Evolutionary conservation across 2,113 vertebrate species (phyloP).

Genomic region (Istiophorus platypterus): DNA sequence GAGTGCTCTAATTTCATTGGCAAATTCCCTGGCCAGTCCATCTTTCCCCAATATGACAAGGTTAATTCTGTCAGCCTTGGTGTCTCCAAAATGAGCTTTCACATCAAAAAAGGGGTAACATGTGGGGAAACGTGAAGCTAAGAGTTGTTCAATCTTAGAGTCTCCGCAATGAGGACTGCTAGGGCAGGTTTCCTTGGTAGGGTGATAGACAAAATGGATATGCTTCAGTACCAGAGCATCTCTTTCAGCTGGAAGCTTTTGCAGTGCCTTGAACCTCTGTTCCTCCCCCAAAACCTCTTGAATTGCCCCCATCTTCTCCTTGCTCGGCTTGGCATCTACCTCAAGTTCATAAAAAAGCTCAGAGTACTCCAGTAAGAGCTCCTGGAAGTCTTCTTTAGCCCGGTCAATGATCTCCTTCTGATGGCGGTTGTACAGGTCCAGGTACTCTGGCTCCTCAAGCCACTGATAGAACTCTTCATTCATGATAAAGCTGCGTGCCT

Average conservation of each 20-base stretch:
- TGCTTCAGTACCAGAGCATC: conserved; percentile 97
- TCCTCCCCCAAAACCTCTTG: conserved; percentile 96
- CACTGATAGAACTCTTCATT: conserved; percentile 97
- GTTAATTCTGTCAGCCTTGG: conserved; percentile 91
- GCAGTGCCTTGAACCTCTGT: conserved; percentile 93
- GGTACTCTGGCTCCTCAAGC: conserved; percentile 93
- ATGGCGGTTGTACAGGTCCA: conserved; percentile 95
- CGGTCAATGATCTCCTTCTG: conserved; percentile 97
- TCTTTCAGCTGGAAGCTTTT: conserved; percentile 96
- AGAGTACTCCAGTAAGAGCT: conserved; percentile 95
- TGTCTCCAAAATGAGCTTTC: conserved; percentile 85
- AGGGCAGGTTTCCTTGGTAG: conserved; percentile 96
- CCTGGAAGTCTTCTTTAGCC: conserved; percentile 98
- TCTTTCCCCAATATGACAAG: conserved; percentile 97
- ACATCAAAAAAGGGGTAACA: conserved; percentile 89
- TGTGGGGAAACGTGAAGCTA: conserved; percentile 86
- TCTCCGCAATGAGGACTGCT: conserved; percentile 91
- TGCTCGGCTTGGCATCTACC: conserved; percentile 97
- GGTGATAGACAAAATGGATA: conserved; percentile 98
- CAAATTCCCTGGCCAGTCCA: conserved; percentile 94
- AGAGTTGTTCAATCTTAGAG: conserved; percentile 91
- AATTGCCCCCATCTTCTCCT: conserved; percentile 99
- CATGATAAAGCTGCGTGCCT: conserved; percentile 98
- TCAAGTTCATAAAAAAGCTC: conserved; percentile 98
- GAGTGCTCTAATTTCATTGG: conserved; percentile 96